Evolutionary conservation across 1,140 invertebrate genomes (phyloP).

Genomic region (Ostrea edulis): DNA sequence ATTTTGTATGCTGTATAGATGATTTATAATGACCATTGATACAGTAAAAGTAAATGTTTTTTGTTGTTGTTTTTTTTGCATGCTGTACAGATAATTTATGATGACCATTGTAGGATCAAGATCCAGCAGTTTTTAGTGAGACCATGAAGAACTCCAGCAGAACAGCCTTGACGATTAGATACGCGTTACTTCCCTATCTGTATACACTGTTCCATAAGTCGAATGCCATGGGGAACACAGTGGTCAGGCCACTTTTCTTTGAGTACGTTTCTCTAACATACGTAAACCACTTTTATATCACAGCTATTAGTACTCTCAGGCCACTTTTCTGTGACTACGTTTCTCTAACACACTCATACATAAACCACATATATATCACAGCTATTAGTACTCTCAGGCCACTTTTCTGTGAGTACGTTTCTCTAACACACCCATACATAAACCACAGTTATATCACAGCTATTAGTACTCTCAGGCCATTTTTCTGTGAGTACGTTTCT

Average conservation of each 20-base stretch:
- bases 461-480: slow-evolving; percentile 83
- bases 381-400: slow-evolving; percentile 82
- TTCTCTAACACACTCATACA: not conserved
- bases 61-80: not conserved
- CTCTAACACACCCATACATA: not conserved
- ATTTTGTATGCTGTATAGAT: not conserved
- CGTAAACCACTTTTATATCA: too few relatives aligned
- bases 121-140: slow-evolving; percentile 67
- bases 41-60: too few relatives aligned
- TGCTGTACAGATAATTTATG: too few relatives aligned
- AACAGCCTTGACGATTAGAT: slow-evolving; percentile 81
- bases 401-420: slow-evolving; percentile 82
- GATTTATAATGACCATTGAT: too few relatives aligned
- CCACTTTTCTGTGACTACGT: slow-evolving; percentile 84
- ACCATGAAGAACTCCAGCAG: slow-evolving; percentile 53
- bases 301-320: slow-evolving; percentile 77
- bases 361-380: too few relatives aligned
- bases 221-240: slow-evolving; percentile 86
- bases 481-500: slow-evolving; percentile 82
- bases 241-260: slow-evolving; percentile 87
- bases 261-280: slow-evolving; percentile 56
- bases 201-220: slow-evolving; percentile 90
- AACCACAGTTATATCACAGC: too few relatives aligned
- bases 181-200: slow-evolving; percentile 89
- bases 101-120: slow-evolving; percentile 65